These are phyloP conservation scores for Melopsittacus undulatus DNA, from an alignment of 2,797 vertebrate species.

Conservation along the genomic window DNA sequence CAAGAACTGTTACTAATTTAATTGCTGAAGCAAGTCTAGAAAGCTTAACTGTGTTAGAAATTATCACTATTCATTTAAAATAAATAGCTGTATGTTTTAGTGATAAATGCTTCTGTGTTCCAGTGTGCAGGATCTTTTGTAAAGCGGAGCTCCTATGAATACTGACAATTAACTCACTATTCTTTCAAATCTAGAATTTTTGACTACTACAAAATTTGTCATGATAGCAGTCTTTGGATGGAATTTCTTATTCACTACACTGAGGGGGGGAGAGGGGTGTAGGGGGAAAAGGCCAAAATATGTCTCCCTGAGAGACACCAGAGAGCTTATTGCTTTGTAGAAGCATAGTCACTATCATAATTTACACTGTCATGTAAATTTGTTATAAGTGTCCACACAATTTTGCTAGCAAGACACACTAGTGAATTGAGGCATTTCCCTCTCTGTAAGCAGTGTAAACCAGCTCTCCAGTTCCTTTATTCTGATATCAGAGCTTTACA, in stretches of 20 bases:
- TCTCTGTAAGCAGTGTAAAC: neutral
- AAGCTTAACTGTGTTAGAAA: neutral
- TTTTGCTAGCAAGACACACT: neutral
- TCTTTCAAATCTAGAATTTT: conserved; percentile 2
- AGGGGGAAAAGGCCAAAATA: neutral
- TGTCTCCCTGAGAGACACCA: neutral
- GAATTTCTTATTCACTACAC: neutral
- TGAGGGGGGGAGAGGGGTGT: neutral
- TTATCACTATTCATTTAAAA: neutral
- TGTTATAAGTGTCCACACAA: neutral
- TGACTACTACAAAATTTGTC: neutral
- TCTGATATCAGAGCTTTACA: neutral
- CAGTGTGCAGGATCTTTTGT: neutral
- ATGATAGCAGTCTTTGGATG: neutral
- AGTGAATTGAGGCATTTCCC: neutral
- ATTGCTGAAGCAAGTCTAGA: neutral
- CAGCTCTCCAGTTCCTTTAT: neutral
- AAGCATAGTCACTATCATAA: neutral
- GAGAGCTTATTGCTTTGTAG: neutral
- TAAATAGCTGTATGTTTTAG: neutral
- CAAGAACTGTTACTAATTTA: neutral
- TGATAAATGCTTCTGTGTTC: neutral
- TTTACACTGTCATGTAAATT: neutral
- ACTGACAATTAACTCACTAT: neutral
- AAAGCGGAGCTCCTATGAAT: neutral